These are phyloP conservation scores for Melanotaenia maccullochi DNA, from an alignment of 2,797 vertebrate species.

Conservation along the genomic window DNA sequence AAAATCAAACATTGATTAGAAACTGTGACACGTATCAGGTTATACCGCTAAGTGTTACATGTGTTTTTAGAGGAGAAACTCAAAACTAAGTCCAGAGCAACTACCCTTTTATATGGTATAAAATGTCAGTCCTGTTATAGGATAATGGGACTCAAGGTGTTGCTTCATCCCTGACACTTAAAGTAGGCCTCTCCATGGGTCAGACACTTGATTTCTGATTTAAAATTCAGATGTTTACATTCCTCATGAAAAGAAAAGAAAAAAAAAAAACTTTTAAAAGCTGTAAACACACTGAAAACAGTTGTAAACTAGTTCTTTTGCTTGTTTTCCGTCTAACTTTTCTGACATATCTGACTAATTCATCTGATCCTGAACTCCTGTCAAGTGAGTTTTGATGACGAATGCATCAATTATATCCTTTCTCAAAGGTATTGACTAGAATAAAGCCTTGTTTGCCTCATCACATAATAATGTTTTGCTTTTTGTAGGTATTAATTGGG, in stretches of 20 bases:
- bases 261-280: neutral
- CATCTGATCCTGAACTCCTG: neutral
- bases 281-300: neutral
- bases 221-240: neutral
- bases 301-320: neutral
- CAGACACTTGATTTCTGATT: neutral
- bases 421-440: slow-evolving; percentile 3
- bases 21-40: neutral
- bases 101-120: neutral
- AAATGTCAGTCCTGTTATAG: too few relatives aligned
- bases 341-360: neutral
- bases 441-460: slow-evolving; percentile 6
- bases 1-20: neutral
- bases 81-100: neutral
- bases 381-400: neutral
- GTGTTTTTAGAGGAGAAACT: neutral
- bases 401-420: slow-evolving; percentile 11
- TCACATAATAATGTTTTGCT: neutral
- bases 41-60: neutral
- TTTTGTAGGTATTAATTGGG: slow-evolving; percentile 17
- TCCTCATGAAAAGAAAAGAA: too few relatives aligned
- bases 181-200: neutral
- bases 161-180: neutral
- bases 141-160: neutral
- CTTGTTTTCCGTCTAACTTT: neutral